phyloP scores from a whole-genome alignment of 2,797 vertebrate species.

The Synanceia verrucosa region DNA sequence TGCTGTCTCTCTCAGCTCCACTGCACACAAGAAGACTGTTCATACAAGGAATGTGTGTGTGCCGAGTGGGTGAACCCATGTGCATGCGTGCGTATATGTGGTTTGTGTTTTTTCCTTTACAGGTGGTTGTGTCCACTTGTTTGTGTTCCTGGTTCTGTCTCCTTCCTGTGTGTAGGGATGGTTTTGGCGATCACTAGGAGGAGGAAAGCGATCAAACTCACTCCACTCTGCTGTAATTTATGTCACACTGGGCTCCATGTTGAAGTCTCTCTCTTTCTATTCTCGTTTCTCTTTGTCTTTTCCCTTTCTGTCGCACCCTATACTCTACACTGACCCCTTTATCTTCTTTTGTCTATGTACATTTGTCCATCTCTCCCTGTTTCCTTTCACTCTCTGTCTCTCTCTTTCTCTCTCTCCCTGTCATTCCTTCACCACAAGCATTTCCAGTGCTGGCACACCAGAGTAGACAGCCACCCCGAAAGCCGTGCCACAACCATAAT shows the following conservation, averaged over 20 bases:
- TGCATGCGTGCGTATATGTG: conserved; percentile 44
- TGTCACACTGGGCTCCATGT: conserved; percentile 7
- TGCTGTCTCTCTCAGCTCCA: conserved; percentile 71
- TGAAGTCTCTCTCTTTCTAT: not conserved
- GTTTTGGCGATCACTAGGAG: conserved; percentile 45
- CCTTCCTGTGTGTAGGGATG: conserved; percentile 59
- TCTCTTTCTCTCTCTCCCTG: conserved; percentile 32
- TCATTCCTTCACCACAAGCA: conserved; percentile 71
- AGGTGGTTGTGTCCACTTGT: conserved; percentile 72
- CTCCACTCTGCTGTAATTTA: conserved; percentile 10
- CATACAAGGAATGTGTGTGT: conserved; percentile 63
- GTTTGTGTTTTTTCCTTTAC: conserved; percentile 73
- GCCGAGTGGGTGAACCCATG: conserved; percentile 26
- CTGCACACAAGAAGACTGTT: conserved; percentile 74
- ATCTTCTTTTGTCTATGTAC: conserved; percentile 5
- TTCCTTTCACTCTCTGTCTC: conserved; percentile 6
- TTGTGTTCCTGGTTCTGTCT: conserved; percentile 68
- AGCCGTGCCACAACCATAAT: conserved; percentile 81
- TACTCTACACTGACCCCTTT: not conserved
- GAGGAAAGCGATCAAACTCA: conserved; percentile 48
- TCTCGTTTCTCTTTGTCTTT: conserved; percentile 21
- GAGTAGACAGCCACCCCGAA: conserved; percentile 71
- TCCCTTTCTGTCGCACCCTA: not conserved
- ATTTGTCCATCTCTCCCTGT: conserved; percentile 21
- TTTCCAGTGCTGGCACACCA: conserved; percentile 71